These are phyloP conservation scores for Amphiprion clarkii DNA, from an alignment of 2,797 vertebrate species.

Conservation along the genomic window DNA sequence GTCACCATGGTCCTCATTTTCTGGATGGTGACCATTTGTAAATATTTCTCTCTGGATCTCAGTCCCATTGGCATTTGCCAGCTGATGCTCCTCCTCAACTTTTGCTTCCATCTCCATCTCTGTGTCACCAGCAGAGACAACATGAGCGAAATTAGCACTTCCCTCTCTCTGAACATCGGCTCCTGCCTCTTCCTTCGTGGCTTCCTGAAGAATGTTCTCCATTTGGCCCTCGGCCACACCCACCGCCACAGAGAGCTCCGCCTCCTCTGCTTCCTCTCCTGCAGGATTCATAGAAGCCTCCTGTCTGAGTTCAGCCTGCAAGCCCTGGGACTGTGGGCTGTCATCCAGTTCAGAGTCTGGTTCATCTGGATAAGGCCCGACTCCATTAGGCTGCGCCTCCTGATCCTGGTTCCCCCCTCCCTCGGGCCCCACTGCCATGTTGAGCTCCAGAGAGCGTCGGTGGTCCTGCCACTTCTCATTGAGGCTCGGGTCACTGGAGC, in stretches of 20 bases:
- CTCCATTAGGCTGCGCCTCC: slow-evolving; percentile 73
- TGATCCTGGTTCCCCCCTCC: slow-evolving; percentile 71
- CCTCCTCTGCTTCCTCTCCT: slow-evolving; percentile 73
- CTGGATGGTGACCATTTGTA: slow-evolving; percentile 56
- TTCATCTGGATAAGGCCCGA: slow-evolving; percentile 70
- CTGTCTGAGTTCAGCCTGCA: slow-evolving; percentile 34
- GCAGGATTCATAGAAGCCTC: slow-evolving; percentile 5
- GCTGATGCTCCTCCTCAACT: slow-evolving; percentile 28
- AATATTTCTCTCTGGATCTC: slow-evolving; percentile 43
- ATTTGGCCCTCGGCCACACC: slow-evolving; percentile 94
- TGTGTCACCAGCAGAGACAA: slow-evolving; percentile 58
- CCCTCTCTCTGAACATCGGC: slow-evolving; percentile 62
- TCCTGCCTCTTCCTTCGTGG: slow-evolving; percentile 89
- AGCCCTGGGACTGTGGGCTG: slow-evolving; percentile 64
- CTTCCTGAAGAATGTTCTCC: slow-evolving; percentile 97
- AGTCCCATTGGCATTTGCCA: slow-evolving; percentile 30
- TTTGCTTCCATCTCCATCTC: slow-evolving; percentile 43
- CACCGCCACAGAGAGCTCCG: slow-evolving; percentile 91
- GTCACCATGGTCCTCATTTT: slow-evolving; percentile 52
- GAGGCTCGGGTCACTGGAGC: slow-evolving; percentile 96
- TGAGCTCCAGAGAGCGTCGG: slow-evolving; percentile 94
- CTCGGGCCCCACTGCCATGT: slow-evolving; percentile 85
- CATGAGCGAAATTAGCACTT: slow-evolving; percentile 17
- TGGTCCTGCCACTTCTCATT: slow-evolving; percentile 99
- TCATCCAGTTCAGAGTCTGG: slow-evolving; percentile 71